phyloP scores from a whole-genome alignment of 2,113 vertebrate genomes.

The Chlorodrepanis virens region DNA sequence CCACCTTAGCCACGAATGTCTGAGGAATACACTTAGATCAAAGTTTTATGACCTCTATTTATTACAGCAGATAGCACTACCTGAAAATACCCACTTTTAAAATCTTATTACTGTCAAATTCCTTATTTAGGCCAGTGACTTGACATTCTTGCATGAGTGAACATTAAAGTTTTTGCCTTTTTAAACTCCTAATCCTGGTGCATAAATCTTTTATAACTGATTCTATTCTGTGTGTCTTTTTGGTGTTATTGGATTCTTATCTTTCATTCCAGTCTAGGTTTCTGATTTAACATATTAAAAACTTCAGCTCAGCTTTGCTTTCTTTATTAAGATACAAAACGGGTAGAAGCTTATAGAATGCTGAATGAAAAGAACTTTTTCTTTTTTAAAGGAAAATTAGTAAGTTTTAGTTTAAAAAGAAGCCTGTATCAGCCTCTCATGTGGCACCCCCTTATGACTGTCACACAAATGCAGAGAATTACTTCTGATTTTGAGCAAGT shows the following conservation, averaged over 20 bases:
- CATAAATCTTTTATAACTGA: slow-evolving; percentile 71
- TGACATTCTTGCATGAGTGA: slow-evolving; percentile 71
- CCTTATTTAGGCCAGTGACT: slow-evolving; percentile 61
- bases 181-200: slow-evolving; percentile 70
- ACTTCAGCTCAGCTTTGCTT: slow-evolving; percentile 4
- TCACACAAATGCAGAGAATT: background rate
- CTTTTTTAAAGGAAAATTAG: background rate
- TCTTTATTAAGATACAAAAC: slow-evolving; percentile 27
- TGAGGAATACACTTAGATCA: slow-evolving; percentile 37
- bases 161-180: slow-evolving; percentile 71
- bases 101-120: slow-evolving; percentile 70
- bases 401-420: background rate
- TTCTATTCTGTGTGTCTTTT: slow-evolving; percentile 64
- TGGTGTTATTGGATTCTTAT: slow-evolving; percentile 66
- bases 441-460: background rate
- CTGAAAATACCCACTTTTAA: slow-evolving; percentile 64
- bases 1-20: slow-evolving; percentile 7
- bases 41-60: slow-evolving; percentile 66
- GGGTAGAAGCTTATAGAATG: background rate
- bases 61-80: slow-evolving; percentile 43
- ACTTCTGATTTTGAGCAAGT: background rate
- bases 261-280: slow-evolving; percentile 62
- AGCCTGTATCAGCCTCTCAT: background rate
- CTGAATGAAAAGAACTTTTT: background rate
- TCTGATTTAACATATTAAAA: slow-evolving; percentile 58